phyloP scores from a whole-genome alignment of 1,140 invertebrate species.

The Ceratina australensis region DNA sequence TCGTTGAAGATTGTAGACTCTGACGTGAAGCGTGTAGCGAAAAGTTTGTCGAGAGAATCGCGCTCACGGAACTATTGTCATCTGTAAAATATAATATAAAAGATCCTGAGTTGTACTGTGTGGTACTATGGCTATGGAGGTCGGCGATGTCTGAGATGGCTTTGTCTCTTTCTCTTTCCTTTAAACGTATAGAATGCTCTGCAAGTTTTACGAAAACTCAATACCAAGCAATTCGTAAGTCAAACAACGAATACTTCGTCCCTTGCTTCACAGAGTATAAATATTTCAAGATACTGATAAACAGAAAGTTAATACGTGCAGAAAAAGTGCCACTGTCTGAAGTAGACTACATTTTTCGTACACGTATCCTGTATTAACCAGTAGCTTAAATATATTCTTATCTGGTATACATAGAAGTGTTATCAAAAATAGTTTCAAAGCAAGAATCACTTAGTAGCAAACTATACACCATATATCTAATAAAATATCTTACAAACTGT shows the following conservation, averaged over 20 bases:
- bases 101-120: conserved; percentile 80
- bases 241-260: not conserved
- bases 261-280: not conserved
- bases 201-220: not conserved
- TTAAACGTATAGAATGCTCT: not conserved
- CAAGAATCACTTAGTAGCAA: not conserved
- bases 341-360: not conserved
- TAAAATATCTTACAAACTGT: conserved; percentile 6
- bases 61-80: conserved; percentile 79
- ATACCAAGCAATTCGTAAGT: not conserved
- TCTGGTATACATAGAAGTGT: not conserved
- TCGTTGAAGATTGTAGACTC: conserved; percentile 20
- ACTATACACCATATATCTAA: not conserved
- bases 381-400: conserved; percentile 14
- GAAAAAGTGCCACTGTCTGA: not conserved
- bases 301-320: conserved; percentile 21
- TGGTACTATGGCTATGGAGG: conserved; percentile 80
- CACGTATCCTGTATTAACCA: not conserved
- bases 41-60: conserved; percentile 58
- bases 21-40: conserved; percentile 6
- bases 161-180: conserved; percentile 42
- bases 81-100: conserved; percentile 81
- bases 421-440: not conserved
- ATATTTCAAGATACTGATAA: conserved; percentile 15
- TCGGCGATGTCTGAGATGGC: conserved; percentile 67